phyloP scores from a whole-genome alignment of 2,797 vertebrate species.

The Masticophis lateralis region DNA sequence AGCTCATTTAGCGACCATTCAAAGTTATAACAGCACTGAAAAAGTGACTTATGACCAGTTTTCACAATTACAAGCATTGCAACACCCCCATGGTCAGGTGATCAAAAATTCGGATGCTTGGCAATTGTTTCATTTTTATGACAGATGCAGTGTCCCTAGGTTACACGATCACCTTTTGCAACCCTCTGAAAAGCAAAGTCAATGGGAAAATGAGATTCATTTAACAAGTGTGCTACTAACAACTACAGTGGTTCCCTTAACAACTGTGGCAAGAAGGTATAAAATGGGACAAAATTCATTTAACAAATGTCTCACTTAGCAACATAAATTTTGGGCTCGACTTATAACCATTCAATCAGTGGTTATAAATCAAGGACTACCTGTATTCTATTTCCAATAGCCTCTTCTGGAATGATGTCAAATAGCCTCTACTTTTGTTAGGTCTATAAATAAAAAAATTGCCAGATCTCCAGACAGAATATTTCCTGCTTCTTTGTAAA shows the following conservation, averaged over 20 bases:
- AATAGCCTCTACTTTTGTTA: not conserved
- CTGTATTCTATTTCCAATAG: constrained; percentile 26
- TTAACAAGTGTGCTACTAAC: not conserved
- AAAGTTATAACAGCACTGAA: too few relatives aligned
- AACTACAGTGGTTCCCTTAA: not conserved
- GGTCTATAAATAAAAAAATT: not conserved
- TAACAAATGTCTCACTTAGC: not conserved
- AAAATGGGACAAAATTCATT: not conserved
- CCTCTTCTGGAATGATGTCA: constrained; percentile 1
- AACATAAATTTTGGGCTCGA: not conserved
- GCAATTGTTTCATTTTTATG: too few relatives aligned
- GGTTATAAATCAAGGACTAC: not conserved
- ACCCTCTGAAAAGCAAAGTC: not conserved
- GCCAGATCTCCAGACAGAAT: not conserved
- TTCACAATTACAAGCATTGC: too few relatives aligned
- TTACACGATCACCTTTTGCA: too few relatives aligned
- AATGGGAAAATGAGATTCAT: not conserved
- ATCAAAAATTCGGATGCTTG: too few relatives aligned
- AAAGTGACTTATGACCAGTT: too few relatives aligned
- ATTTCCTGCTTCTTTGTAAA: not conserved
- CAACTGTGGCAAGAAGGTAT: not conserved
- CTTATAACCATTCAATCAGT: not conserved
- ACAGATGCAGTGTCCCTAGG: too few relatives aligned
- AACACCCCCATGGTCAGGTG: too few relatives aligned
- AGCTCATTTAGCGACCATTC: not conserved